Evolutionary conservation across 2,797 vertebrate species (phyloP).

Genomic region (Triplophysa yarkandensis): DNA sequence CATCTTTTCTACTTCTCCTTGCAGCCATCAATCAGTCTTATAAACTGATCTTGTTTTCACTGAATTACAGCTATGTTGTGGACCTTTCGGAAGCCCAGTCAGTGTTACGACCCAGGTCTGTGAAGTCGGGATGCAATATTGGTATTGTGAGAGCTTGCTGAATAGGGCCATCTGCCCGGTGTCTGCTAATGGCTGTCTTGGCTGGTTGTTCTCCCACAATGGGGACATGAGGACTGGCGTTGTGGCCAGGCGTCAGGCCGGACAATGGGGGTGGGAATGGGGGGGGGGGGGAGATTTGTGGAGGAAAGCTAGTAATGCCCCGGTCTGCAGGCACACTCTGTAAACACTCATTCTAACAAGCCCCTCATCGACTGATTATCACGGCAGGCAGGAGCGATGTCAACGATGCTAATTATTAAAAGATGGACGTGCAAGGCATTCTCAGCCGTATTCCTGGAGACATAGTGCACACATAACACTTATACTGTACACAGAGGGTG

Average conservation of each 20-base stretch:
- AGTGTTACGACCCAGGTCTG: constrained; percentile 8
- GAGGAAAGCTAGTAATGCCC: constrained; percentile 45
- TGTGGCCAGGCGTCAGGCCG: constrained; percentile 53
- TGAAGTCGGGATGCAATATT: constrained; percentile 43
- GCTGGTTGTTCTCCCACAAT: constrained; percentile 58
- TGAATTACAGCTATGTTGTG: constrained; percentile 21
- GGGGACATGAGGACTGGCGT: constrained; percentile 57
- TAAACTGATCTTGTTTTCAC: constrained; percentile 12
- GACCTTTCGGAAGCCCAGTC: constrained; percentile 2
- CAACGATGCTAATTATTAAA: constrained; percentile 57
- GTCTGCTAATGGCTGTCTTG: constrained; percentile 60
- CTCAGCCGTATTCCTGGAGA: constrained; percentile 44
- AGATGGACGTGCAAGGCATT: constrained; percentile 48
- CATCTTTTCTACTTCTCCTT: background rate
- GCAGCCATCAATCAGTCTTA: constrained; percentile 10
- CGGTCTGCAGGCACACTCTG: constrained; percentile 46
- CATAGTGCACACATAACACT: constrained; percentile 14
- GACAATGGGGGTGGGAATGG: constrained; percentile 50
- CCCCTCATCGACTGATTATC: constrained; percentile 53
- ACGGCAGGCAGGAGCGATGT: constrained; percentile 49
- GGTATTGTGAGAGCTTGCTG: constrained; percentile 50
- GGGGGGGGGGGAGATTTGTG: constrained; percentile 23
- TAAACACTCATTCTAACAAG: constrained; percentile 54
- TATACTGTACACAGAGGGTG: background rate
- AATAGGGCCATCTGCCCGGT: constrained; percentile 59